Percentiles rank a stretch among this genome's conserved stretches.
phyloP scores from a whole-genome alignment of 2,888 invertebrate genomes.

The Drosophila lacicola region DNA sequence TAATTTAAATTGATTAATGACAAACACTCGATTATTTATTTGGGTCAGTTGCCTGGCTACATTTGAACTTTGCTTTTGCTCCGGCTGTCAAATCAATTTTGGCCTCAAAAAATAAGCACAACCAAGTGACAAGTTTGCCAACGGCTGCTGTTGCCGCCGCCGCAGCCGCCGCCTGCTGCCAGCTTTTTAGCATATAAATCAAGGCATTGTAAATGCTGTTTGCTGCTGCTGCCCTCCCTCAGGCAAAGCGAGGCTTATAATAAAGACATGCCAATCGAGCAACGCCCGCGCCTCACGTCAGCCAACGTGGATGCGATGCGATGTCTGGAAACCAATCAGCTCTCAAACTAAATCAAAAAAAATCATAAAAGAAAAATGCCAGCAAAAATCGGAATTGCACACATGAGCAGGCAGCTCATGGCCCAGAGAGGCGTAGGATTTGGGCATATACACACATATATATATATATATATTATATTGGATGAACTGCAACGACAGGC shows the following conservation, averaged over 20 bases:
- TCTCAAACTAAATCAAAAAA: conserved; percentile 77
- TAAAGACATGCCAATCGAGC: conserved; percentile 77
- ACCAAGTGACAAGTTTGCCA: conserved; percentile 58
- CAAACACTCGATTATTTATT: conserved; percentile 35
- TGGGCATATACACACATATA: conserved; percentile 40
- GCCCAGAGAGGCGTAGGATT: conserved; percentile 55
- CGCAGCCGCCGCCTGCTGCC: conserved; percentile 24
- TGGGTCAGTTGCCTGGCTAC: conserved; percentile 42
- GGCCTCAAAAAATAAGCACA: background rate
- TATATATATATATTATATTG: conserved; percentile 10
- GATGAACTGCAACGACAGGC: conserved; percentile 51
- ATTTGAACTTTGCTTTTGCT: conserved; percentile 10
- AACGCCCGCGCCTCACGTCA: conserved; percentile 74
- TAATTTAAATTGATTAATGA: conserved; percentile 45
- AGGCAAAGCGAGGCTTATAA: conserved; percentile 57
- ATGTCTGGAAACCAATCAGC: conserved; percentile 72
- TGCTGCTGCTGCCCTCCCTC: conserved; percentile 17
- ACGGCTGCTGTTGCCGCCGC: conserved; percentile 12
- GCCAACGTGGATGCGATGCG: conserved; percentile 37
- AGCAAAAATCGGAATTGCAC: conserved; percentile 53
- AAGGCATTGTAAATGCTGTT: conserved; percentile 56
- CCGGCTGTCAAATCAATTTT: conserved; percentile 43
- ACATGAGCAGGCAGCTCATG: conserved; percentile 46
- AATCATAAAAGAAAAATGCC: conserved; percentile 40
- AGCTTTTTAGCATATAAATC: conserved; percentile 77